Evolutionary conservation across 1,140 invertebrate genomes (phyloP).

Genomic region (Homalodisca vitripennis): DNA sequence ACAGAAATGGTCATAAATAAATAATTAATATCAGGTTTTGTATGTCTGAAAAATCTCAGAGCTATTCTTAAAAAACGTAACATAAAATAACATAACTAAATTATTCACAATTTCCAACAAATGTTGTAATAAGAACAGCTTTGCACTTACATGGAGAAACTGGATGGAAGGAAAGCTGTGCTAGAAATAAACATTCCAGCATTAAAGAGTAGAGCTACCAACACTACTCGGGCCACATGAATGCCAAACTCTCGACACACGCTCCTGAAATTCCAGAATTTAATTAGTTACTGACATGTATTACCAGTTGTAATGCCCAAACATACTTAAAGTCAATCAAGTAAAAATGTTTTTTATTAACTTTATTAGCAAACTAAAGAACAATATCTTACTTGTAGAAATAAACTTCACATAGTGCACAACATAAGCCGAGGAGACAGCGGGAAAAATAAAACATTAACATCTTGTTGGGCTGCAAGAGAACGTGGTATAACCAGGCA

Average conservation of each 20-base stretch:
- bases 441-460: constrained; percentile 89
- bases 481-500: constrained; percentile 71
- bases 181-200: constrained; percentile 90
- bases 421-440: constrained; percentile 75
- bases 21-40: no score
- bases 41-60: no score
- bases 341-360: no score
- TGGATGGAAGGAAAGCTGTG: constrained; percentile 88
- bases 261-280: constrained; percentile 76
- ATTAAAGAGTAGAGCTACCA: constrained; percentile 80
- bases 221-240: constrained; percentile 79
- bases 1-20: no score
- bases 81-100: no score
- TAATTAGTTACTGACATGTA: no score
- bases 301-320: no score
- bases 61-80: no score
- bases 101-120: no score
- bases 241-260: constrained; percentile 87
- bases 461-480: constrained; percentile 78
- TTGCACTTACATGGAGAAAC: constrained; percentile 79
- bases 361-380: constrained; percentile 35
- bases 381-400: constrained; percentile 81
- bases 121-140: not conserved
- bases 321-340: no score
- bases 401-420: constrained; percentile 83